phyloP scores from a whole-genome alignment of 2,797 vertebrate genomes.

The Labroides dimidiatus region DNA sequence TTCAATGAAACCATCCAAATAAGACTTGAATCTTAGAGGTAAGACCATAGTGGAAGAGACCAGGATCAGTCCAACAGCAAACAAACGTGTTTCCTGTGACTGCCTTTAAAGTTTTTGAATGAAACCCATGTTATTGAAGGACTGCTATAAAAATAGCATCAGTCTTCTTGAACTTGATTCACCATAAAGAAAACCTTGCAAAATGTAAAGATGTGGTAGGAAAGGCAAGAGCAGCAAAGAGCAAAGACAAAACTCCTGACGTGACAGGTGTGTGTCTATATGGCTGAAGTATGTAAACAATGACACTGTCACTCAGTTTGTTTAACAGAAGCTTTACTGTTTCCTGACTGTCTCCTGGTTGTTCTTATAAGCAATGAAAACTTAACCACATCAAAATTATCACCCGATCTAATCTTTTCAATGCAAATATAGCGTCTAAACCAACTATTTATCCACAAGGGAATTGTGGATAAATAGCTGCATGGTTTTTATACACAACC shows the following conservation, averaged over 20 bases:
- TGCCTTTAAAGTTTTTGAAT: not conserved
- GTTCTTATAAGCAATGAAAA: too few species aligned
- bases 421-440: too few species aligned
- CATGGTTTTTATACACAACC: too few species aligned
- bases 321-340: too few species aligned
- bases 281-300: not conserved
- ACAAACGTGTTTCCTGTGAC: not conserved
- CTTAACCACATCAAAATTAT: too few species aligned
- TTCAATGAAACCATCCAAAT: not conserved
- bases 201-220: slow-evolving; percentile 21
- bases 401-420: too few species aligned
- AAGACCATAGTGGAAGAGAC: slow-evolving; percentile 42
- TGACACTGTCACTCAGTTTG: not conserved
- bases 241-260: slow-evolving; percentile 2
- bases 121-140: not conserved
- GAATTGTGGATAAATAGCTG: too few species aligned
- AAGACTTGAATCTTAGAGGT: not conserved
- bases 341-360: too few species aligned
- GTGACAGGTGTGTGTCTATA: not conserved
- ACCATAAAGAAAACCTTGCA: not conserved
- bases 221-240: slow-evolving; percentile 55
- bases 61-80: slow-evolving; percentile 40
- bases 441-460: too few species aligned
- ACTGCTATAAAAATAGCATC: too few species aligned
- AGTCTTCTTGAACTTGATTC: not conserved